Evolutionary conservation across 2,888 invertebrate species (phyloP).

Genomic region (Spisula subtruncata): DNA sequence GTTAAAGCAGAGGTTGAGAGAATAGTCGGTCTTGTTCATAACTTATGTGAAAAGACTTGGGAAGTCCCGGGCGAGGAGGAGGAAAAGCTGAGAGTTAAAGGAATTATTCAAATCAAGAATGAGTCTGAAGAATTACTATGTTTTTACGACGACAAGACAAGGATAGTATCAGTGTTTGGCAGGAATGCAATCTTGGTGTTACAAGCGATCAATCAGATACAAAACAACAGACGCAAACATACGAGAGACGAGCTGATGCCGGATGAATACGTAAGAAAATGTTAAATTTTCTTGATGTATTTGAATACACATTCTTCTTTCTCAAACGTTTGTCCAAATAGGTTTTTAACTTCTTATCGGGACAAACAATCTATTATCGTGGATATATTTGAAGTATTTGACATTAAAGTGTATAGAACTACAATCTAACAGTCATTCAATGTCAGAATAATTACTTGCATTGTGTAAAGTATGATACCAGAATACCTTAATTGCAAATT

Average conservation of each 20-base stretch:
- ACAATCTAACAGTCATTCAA: too few species aligned
- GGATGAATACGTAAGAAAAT: slow-evolving; percentile 55
- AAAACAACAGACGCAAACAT: slow-evolving; percentile 25
- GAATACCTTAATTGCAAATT: too few species aligned
- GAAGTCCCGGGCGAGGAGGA: slow-evolving; percentile 40
- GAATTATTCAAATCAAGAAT: slow-evolving; percentile 45
- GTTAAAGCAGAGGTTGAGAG: slow-evolving; percentile 64
- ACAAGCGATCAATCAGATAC: slow-evolving; percentile 52
- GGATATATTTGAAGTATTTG: too few species aligned
- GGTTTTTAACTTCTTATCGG: too few species aligned
- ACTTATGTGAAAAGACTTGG: slow-evolving; percentile 57
- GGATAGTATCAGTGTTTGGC: slow-evolving; percentile 52
- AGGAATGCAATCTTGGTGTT: slow-evolving; percentile 49
- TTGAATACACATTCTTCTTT: too few species aligned
- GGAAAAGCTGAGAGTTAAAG: slow-evolving; percentile 47
- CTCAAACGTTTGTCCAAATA: too few species aligned
- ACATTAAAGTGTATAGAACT: too few species aligned
- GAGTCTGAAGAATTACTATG: slow-evolving; percentile 57
- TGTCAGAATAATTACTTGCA: too few species aligned
- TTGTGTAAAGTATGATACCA: too few species aligned
- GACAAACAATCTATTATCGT: too few species aligned
- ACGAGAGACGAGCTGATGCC: slow-evolving; percentile 47
- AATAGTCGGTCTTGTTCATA: slow-evolving; percentile 62
- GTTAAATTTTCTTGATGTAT: too few species aligned
- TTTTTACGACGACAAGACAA: slow-evolving; percentile 56